Evolutionary conservation across 2,797 vertebrate species (phyloP).

Genomic region (Macropodus opercularis): DNA sequence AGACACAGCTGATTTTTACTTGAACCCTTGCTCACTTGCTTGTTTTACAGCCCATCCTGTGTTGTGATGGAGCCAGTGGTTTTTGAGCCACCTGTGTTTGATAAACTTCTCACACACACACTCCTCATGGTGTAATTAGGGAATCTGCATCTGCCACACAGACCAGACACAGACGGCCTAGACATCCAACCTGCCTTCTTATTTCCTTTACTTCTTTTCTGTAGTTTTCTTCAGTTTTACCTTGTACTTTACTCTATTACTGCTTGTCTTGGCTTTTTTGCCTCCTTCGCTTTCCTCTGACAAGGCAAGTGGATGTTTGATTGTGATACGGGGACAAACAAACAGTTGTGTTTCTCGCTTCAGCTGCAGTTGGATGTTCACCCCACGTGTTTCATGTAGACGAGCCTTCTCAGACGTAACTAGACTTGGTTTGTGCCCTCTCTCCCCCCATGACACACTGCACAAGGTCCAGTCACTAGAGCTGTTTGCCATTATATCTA

Average conservation of each 20-base stretch:
- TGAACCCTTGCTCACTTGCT: constrained; percentile 39
- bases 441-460: not conserved
- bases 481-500: constrained; percentile 55
- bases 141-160: constrained; percentile 24
- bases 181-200: constrained; percentile 48
- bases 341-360: not conserved
- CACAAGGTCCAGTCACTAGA: constrained; percentile 14
- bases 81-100: constrained; percentile 27
- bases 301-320: constrained; percentile 28
- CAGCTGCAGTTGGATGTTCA: constrained; percentile 10
- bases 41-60: constrained; percentile 19
- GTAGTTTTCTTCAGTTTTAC: constrained; percentile 24
- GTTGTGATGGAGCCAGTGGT: constrained; percentile 26
- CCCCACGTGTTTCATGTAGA: constrained; percentile 13
- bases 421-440: constrained; percentile 21
- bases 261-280: constrained; percentile 15
- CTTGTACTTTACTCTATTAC: constrained; percentile 34
- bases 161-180: constrained; percentile 35
- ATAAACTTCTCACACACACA: constrained; percentile 14
- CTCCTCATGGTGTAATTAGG: constrained; percentile 17
- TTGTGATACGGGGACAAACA: constrained; percentile 22
- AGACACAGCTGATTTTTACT: constrained; percentile 52
- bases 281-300: constrained; percentile 1
- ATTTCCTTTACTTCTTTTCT: constrained; percentile 16
- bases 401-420: constrained; percentile 4